Conservation (phyloP, 1,140 invertebrate genomes). For the Musca vetustissima region DNA sequence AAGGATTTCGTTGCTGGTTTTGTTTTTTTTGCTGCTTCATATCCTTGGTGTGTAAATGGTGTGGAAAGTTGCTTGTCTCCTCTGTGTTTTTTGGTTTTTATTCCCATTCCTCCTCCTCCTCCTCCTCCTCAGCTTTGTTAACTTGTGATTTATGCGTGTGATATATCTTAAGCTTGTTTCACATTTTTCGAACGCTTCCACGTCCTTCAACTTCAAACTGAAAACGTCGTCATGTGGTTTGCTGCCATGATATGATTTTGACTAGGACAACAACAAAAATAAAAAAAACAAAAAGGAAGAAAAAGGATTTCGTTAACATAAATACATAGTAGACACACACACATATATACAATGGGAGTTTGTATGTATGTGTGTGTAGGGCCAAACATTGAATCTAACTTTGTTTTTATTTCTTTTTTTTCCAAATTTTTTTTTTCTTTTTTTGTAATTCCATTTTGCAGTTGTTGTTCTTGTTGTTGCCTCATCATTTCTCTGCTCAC, state of each 20-base stretch:
- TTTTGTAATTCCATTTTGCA: neutral
- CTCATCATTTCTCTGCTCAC: too few relatives aligned
- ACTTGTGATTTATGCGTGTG: conserved; percentile 17
- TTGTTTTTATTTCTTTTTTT: too few relatives aligned
- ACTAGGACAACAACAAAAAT: neutral
- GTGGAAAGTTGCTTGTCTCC: conserved; percentile 3
- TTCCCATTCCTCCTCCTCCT: too few relatives aligned
- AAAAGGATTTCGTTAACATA: neutral
- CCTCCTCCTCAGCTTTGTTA: neutral
- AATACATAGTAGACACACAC: neutral
- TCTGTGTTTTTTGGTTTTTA: too few relatives aligned
- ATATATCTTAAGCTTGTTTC: neutral
- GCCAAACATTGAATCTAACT: neutral
- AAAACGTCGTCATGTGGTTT: too few relatives aligned
- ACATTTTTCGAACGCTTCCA: neutral
- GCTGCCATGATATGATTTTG: too few relatives aligned
- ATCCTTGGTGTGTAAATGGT: neutral
- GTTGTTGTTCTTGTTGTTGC: too few relatives aligned
- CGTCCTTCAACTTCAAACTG: too few relatives aligned
- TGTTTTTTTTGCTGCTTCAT: too few relatives aligned
- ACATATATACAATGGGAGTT: too few relatives aligned
- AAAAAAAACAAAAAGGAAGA: too few relatives aligned
- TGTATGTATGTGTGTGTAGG: neutral
- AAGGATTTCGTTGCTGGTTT: too few relatives aligned
- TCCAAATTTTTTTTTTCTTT: neutral